Percentiles rank a stretch among this genome's conserved stretches.
Evolutionary conservation across 1,140 invertebrate species (phyloP).

Genomic region (Rhagoletis zephyria): DNA sequence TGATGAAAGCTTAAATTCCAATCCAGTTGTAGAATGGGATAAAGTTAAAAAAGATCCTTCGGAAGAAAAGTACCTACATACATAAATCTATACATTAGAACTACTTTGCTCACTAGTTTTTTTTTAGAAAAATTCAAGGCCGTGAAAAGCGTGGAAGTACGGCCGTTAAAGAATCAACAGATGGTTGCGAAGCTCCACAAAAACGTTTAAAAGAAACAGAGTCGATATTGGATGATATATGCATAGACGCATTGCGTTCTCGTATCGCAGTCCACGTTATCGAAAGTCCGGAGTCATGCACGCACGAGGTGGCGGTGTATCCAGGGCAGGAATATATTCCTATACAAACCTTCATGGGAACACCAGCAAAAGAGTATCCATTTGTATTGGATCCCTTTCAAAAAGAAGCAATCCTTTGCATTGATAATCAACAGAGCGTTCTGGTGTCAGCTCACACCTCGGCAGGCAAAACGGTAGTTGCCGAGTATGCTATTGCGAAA

Average conservation of each 20-base stretch:
- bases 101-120: not conserved
- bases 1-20: not conserved
- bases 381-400: conserved; percentile 99
- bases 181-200: conserved; percentile 45
- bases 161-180: conserved; percentile 10
- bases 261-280: conserved; percentile 89
- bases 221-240: conserved; percentile 72
- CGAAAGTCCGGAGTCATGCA: conserved; percentile 90
- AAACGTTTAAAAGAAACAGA: conserved; percentile 64
- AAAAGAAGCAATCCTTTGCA: conserved; percentile 95
- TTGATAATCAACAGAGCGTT: conserved; percentile 98
- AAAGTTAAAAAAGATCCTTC: not conserved
- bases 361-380: conserved; percentile 93
- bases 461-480: conserved; percentile 99
- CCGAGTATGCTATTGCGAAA: conserved; percentile 85
- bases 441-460: conserved; percentile 99
- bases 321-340: conserved; percentile 88
- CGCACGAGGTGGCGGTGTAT: conserved; percentile 93
- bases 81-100: not conserved
- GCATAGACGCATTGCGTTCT: conserved; percentile 70
- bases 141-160: conserved; percentile 13
- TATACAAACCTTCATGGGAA: conserved; percentile 76
- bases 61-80: not conserved
- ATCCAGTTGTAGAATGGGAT: conserved; percentile 30
- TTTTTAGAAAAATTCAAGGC: not conserved